A percentile compares a stretch with the other conserved stretches of the same genome.
Conservation (phyloP, 1,140 invertebrate species). For the Centruroides sculpturatus region DNA sequence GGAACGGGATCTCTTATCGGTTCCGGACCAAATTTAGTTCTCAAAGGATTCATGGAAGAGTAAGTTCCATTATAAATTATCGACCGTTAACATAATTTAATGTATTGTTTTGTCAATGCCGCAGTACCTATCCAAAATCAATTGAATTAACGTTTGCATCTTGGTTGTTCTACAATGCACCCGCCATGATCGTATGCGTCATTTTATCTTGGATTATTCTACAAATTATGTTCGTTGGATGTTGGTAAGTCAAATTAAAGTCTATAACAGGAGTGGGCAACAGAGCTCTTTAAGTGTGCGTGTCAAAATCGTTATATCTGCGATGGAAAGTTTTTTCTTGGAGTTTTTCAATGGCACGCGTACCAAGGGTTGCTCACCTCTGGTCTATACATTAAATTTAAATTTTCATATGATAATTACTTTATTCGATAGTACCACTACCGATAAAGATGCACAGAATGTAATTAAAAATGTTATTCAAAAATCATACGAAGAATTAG, state of each 20-base stretch:
- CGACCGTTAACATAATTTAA: neutral
- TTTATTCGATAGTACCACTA: neutral
- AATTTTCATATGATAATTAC: neutral
- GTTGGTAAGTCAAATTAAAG: constrained; percentile 10
- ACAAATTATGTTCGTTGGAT: constrained; percentile 46
- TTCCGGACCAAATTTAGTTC: constrained; percentile 28
- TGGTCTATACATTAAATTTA: neutral
- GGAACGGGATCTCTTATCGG: constrained; percentile 31
- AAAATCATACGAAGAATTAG: constrained; percentile 56
- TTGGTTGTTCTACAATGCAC: constrained; percentile 53
- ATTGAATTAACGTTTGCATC: constrained; percentile 49
- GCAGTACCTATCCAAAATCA: constrained; percentile 9
- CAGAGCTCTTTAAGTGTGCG: too few species aligned
- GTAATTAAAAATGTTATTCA: constrained; percentile 33
- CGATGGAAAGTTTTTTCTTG: neutral
- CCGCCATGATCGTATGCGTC: constrained; percentile 54
- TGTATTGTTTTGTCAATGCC: neutral
- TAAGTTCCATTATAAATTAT: constrained; percentile 4
- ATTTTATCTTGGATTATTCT: constrained; percentile 50
- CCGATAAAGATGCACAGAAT: neutral
- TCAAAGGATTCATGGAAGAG: constrained; percentile 20
- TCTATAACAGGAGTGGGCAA: too few species aligned
- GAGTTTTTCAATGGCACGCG: neutral
- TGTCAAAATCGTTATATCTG: too few species aligned
- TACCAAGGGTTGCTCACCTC: too few species aligned